A percentile compares a stretch with the other conserved stretches of the same genome.
phyloP scores from a whole-genome alignment of 92 coral and sea anemone species.

The Epizoanthus illoricatus region DNA sequence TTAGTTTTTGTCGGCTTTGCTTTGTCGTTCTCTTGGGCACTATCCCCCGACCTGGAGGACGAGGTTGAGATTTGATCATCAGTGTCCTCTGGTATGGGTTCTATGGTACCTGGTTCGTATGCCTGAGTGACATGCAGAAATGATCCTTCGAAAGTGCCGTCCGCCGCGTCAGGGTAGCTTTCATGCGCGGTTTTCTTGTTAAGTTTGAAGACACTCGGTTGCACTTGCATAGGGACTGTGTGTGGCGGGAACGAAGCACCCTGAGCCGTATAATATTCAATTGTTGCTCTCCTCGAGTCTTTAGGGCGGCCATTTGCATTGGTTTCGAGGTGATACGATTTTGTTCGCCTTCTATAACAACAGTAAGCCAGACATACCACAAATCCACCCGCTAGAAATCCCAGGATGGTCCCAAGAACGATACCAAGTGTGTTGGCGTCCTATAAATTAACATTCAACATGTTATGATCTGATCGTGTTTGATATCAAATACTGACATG shows the following conservation, averaged over 20 bases:
- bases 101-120: constrained; percentile 57
- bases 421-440: constrained; percentile 69
- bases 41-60: constrained; percentile 24
- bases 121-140: constrained; percentile 68
- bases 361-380: constrained; percentile 56
- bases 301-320: constrained; percentile 31
- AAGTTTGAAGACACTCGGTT: constrained; percentile 71
- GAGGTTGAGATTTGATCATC: constrained; percentile 34
- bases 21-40: constrained; percentile 35
- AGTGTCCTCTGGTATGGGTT: constrained; percentile 41
- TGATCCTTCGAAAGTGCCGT: constrained; percentile 44
- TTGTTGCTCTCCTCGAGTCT: constrained; percentile 56
- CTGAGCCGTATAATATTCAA: constrained; percentile 65
- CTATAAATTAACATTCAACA: constrained; percentile 39
- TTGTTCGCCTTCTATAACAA: constrained; percentile 57
- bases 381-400: constrained; percentile 73
- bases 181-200: constrained; percentile 48
- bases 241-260: constrained; percentile 52
- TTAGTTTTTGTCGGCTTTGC: constrained; percentile 43
- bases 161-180: constrained; percentile 41
- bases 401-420: constrained; percentile 73
- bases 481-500: background rate
- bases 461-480: constrained; percentile 13
- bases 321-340: constrained; percentile 47
- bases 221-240: constrained; percentile 78